Base-by-base conservation (phyloP, 2,888 invertebrate species). In the Drosophila neutralis region DNA sequence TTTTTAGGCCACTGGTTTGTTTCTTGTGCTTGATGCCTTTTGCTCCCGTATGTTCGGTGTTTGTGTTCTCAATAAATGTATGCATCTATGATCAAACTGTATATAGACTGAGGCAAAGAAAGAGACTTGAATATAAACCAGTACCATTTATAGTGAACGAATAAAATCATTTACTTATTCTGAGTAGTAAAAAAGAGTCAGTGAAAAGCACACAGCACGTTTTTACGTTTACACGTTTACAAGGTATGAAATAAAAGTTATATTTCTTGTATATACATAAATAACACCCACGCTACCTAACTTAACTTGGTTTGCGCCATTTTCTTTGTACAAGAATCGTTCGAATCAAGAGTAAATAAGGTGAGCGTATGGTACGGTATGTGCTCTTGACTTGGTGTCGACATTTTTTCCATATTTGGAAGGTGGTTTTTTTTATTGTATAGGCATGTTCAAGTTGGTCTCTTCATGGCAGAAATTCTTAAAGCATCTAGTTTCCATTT, bases 401-500 rank as follows among this genome's bases (percentile, higher is more conserved):
- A 59, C 63, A 57, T 59, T 64, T 62, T 63, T 48, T 31, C 82
- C 64, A 49, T 69, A 40, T 81, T 38, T 8, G 67, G 69, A 33
- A 82, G 51, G 62, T 31, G n/a, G 69, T 65, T 70, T 61, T 21
- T 42, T 21, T 36, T 45, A 24, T 45, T 45, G 29, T 21, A 45
- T 33, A 13, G 21, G 35, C 42, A 35, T 51, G n/a, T n/a, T 54
- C 8, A 31, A 49, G 49, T 45, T 73, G 51, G 36, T 51, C 27
- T 52, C 6, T 21, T 35, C 52, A 49, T 63, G 57, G 62, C 76
- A 67, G 65, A 79, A 68, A 65, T 73, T 77, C 53, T 76, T 69
- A 31, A 31, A 62, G 29, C 33, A 45, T 67, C 71, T 49, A 67
- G 82, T 78, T 81, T 59, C 80, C 80, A 65, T 78, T 60, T 73